Conservation (phyloP, 2,888 invertebrate species). For the Volucella inflata region DNA sequence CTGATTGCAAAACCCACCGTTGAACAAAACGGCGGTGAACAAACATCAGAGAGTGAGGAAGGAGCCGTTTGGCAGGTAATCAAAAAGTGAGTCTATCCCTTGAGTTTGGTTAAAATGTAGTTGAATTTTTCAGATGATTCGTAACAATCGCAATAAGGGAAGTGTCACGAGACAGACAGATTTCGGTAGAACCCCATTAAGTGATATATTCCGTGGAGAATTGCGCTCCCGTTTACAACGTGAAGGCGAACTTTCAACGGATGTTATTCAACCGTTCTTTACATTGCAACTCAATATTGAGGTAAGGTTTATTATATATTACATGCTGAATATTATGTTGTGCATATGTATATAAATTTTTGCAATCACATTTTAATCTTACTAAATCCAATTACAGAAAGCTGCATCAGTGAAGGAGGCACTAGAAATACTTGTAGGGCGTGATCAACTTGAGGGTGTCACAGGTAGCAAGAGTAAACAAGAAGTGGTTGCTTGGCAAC, state of each 20-base stretch:
- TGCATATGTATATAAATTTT: conserved; percentile 3
- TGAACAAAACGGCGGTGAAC: conserved; percentile 84
- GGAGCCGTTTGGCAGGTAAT: conserved; percentile 84
- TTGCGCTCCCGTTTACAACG: conserved; percentile 92
- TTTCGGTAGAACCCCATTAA: conserved; percentile 93
- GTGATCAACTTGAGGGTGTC: conserved; percentile 94
- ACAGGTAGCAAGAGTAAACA: conserved; percentile 92
- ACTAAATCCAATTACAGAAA: conserved; percentile 85
- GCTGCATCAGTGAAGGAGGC: conserved; percentile 93
- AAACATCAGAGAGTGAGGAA: conserved; percentile 82
- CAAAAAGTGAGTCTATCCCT: background rate
- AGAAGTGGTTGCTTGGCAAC: conserved; percentile 95
- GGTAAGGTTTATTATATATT: conserved; percentile 84
- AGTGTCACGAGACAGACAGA: conserved; percentile 93
- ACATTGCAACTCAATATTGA: conserved; percentile 97
- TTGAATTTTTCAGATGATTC: conserved; percentile 80
- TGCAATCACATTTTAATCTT: conserved; percentile 20
- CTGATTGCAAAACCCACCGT: conserved; percentile 85
- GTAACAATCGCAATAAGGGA: conserved; percentile 94
- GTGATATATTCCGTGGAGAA: conserved; percentile 96
- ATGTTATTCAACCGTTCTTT: conserved; percentile 97
- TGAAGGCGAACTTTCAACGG: conserved; percentile 88
- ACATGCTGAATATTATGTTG: background rate
- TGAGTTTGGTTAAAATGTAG: background rate
- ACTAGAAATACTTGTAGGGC: conserved; percentile 92